A percentile compares a stretch with the other conserved stretches of the same genome.
These are phyloP conservation scores for Columbina picui DNA, from an alignment of 2,113 vertebrate genomes.

Conservation along the genomic window DNA sequence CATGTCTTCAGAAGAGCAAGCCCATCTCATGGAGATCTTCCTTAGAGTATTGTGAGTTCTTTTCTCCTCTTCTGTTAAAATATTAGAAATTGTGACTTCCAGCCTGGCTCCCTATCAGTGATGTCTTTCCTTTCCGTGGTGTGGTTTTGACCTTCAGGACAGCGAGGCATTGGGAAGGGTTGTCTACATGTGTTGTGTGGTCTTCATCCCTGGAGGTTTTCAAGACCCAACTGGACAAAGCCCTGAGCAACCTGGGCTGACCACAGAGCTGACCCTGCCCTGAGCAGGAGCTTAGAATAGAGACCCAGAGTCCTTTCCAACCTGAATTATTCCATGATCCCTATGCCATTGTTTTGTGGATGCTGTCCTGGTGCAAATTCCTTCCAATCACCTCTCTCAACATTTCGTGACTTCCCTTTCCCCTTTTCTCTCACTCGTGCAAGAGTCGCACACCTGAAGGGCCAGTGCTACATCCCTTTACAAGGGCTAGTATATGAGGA, in stretches of 20 bases:
- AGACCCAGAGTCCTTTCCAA: neutral
- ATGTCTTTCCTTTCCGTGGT: neutral
- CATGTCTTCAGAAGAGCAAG: neutral
- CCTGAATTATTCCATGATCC: neutral
- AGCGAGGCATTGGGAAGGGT: neutral
- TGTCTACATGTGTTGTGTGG: neutral
- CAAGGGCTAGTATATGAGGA: neutral
- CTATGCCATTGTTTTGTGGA: neutral
- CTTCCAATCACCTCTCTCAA: neutral
- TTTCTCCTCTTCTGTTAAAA: neutral
- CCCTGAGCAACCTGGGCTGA: neutral
- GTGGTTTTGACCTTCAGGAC: neutral
- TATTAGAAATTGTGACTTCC: neutral
- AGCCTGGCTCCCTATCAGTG: accelerated
- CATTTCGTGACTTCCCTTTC: neutral
- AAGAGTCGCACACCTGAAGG: neutral
- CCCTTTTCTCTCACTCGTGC: neutral
- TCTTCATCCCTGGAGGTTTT: neutral
- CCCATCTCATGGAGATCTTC: neutral
- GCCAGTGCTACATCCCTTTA: neutral
- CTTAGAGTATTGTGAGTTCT: neutral
- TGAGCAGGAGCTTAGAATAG: neutral
- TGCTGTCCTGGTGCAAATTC: neutral
- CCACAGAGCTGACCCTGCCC: neutral
- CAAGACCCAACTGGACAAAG: neutral